A percentile compares a stretch with the other conserved stretches of the same genome.
These are phyloP conservation scores for Protaetia brevitarsis DNA, from an alignment of 1,140 invertebrate species.

Conservation along the genomic window DNA sequence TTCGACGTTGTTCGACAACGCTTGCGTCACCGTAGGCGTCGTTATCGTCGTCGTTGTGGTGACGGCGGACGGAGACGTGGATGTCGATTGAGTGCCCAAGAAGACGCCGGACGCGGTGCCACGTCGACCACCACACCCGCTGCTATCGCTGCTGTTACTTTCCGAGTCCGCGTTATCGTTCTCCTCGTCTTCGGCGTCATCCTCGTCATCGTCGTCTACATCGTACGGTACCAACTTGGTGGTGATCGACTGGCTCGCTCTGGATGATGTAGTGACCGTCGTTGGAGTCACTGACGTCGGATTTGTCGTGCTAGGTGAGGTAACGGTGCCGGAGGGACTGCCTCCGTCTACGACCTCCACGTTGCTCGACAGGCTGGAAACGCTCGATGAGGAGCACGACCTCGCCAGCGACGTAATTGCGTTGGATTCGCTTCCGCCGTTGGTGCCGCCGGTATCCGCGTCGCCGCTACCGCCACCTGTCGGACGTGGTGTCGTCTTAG, in stretches of 20 bases:
- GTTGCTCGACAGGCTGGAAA: neutral
- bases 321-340: neutral
- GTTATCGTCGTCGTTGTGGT: slow-evolving; percentile 43
- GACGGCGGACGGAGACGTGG: slow-evolving; percentile 33
- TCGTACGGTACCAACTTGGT: slow-evolving; percentile 44
- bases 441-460: neutral
- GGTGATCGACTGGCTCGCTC: neutral
- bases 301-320: neutral
- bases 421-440: neutral
- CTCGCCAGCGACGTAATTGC: neutral
- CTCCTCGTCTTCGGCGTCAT: slow-evolving; percentile 5
- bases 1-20: slow-evolving; percentile 39
- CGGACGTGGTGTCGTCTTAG: too few species aligned
- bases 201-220: slow-evolving; percentile 33
- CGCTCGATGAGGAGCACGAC: neutral
- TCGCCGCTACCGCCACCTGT: too few species aligned
- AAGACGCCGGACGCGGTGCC: neutral
- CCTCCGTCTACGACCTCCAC: neutral
- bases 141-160: neutral
- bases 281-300: neutral
- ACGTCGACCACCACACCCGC: neutral
- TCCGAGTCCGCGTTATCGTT: neutral
- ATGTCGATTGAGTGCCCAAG: too few species aligned
- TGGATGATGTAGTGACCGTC: neutral
- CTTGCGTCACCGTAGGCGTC: slow-evolving; percentile 45